Percentiles rank a stretch among this genome's conserved stretches.
phyloP scores from a whole-genome alignment of 2,113 vertebrate genomes.

The Phrynosoma platyrhinos region DNA sequence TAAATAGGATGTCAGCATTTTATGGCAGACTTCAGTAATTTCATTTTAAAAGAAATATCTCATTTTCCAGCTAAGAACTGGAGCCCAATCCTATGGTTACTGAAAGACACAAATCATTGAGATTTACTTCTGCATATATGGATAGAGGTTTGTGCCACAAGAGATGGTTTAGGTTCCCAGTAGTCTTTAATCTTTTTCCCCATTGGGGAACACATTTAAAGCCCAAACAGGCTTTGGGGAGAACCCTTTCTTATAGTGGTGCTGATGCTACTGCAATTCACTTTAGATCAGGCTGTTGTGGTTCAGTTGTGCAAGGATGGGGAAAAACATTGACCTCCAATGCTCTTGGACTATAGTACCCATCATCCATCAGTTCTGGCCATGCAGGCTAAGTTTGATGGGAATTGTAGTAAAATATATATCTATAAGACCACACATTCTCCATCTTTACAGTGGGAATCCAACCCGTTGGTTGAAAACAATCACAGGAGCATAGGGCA shows the following conservation, averaged over 20 bases:
- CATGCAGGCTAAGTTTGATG: no score
- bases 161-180: not conserved
- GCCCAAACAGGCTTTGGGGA: not conserved
- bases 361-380: no score
- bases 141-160: not conserved
- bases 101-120: not conserved
- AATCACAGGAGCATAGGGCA: no score
- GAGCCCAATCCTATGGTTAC: not conserved
- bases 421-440: no score
- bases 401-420: no score
- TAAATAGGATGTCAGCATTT: constrained; percentile 39
- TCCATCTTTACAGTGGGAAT: no score
- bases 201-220: not conserved
- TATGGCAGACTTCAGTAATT: constrained; percentile 51
- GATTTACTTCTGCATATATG: not conserved
- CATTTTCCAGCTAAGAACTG: not conserved
- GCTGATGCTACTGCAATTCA: not conserved
- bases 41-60: constrained; percentile 47
- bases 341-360: no score
- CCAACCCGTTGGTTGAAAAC: no score
- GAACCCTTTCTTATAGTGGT: not conserved
- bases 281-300: not conserved
- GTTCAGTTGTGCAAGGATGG: no score
- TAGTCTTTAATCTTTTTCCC: not conserved
- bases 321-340: no score